A percentile compares a stretch with the other conserved stretches of the same genome.
Conservation (phyloP, 2,797 vertebrate genomes). For the Liasis olivaceus region DNA sequence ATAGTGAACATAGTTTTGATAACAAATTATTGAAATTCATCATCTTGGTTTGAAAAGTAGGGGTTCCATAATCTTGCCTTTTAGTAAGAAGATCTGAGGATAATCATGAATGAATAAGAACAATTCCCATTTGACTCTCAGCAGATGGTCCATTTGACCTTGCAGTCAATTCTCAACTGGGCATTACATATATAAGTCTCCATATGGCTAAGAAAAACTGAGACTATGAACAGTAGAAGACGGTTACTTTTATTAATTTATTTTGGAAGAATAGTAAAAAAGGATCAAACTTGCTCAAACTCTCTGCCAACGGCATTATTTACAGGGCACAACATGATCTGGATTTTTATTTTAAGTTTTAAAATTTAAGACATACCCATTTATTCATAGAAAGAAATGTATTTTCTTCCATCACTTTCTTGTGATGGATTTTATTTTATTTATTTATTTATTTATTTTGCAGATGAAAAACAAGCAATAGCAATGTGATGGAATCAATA, state of each 20-base stretch:
- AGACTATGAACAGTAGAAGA: fast-evolving
- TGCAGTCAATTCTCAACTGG: conserved; percentile 14
- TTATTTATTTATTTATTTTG: background rate
- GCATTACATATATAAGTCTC: background rate
- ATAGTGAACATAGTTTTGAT: background rate
- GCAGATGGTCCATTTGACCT: conserved; percentile 62
- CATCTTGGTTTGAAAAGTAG: conserved; percentile 20
- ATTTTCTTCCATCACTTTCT: background rate
- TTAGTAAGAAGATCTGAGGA: background rate
- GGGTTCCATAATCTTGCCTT: background rate
- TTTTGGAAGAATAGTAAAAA: background rate
- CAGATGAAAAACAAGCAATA: background rate
- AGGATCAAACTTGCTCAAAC: background rate
- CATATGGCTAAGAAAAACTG: conserved; percentile 41
- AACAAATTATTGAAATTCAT: conserved; percentile 3
- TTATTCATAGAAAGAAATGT: background rate
- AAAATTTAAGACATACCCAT: background rate
- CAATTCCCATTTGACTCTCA: background rate
- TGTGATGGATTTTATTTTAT: background rate
- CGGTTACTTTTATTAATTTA: background rate
- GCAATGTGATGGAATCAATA: background rate
- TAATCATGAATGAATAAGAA: background rate
- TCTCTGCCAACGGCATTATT: background rate
- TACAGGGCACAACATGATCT: background rate
- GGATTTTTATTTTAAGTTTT: background rate